These are phyloP conservation scores for Sitophilus oryzae DNA, from an alignment of 1,140 invertebrate genomes.

Conservation along the genomic window DNA sequence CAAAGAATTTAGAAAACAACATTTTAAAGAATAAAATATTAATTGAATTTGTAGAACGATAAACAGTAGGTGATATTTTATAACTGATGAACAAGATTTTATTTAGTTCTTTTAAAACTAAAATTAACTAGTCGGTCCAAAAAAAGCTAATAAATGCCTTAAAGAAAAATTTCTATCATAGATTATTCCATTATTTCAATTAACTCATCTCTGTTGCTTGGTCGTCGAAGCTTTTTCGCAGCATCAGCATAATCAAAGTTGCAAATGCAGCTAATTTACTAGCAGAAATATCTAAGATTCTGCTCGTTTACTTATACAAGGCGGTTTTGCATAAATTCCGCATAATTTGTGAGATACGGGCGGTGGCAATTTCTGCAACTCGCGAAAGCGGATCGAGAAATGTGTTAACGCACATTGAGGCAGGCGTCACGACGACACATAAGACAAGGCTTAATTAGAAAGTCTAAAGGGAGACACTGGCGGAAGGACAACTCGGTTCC, in stretches of 20 bases:
- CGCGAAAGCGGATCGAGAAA: background rate
- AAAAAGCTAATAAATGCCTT: too few relatives aligned
- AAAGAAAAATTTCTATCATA: too few relatives aligned
- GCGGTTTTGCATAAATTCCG: constrained; percentile 5
- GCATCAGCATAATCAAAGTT: constrained; percentile 4
- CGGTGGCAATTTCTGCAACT: background rate
- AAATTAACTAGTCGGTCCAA: too few relatives aligned
- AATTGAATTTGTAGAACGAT: too few relatives aligned
- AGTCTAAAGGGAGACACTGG: background rate
- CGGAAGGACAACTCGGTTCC: background rate
- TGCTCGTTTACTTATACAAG: constrained; percentile 5
- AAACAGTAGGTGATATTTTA: too few relatives aligned
- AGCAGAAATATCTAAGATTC: constrained; percentile 4
- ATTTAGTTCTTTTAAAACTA: too few relatives aligned
- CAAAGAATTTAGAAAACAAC: too few relatives aligned
- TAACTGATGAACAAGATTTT: too few relatives aligned
- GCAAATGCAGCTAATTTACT: constrained; percentile 4
- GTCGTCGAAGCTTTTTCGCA: background rate
- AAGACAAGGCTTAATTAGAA: background rate
- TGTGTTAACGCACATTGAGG: constrained; percentile 2
- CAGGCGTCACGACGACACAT: background rate
- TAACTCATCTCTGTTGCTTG: too few relatives aligned
- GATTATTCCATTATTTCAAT: too few relatives aligned
- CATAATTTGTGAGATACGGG: constrained; percentile 3
- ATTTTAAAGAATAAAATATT: too few relatives aligned